A percentile compares a stretch with the other conserved stretches of the same genome.
These are phyloP conservation scores for Cephus spinipes DNA, from an alignment of 2,888 invertebrate genomes.

Conservation along the genomic window DNA sequence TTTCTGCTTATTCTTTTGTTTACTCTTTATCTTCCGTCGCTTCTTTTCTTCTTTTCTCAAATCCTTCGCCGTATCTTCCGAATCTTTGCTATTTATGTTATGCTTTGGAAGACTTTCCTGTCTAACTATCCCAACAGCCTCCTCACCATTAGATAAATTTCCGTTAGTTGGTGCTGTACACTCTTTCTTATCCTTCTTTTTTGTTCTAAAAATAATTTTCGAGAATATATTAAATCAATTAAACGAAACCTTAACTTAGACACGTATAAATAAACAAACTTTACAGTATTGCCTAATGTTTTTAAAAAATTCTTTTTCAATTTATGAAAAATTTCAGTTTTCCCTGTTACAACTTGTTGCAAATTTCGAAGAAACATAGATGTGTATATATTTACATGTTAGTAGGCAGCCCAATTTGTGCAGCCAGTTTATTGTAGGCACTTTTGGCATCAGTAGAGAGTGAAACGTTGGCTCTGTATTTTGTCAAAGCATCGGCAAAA, in stretches of 20 bases:
- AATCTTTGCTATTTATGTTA: slow-evolving; percentile 16
- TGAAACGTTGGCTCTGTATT: slow-evolving; percentile 59
- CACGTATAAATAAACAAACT: neutral
- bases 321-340: neutral
- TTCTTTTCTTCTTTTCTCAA: slow-evolving; percentile 52
- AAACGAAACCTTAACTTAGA: neutral
- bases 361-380: neutral
- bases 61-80: slow-evolving; percentile 26
- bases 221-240: neutral
- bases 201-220: slow-evolving; percentile 28
- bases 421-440: slow-evolving; percentile 67
- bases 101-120: slow-evolving; percentile 26
- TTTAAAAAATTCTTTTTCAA: neutral
- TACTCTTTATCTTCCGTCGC: slow-evolving; percentile 54
- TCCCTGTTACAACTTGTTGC: neutral
- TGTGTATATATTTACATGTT: slow-evolving; percentile 41
- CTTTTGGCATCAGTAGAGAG: slow-evolving; percentile 66
- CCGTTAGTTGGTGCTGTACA: slow-evolving; percentile 20
- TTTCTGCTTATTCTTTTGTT: slow-evolving; percentile 62
- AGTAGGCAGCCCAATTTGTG: slow-evolving; percentile 58
- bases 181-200: slow-evolving; percentile 44
- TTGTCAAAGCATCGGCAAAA: slow-evolving; percentile 59
- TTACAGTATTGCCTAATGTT: neutral
- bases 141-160: slow-evolving; percentile 34
- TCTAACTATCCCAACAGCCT: slow-evolving; percentile 28